Evolutionary conservation across 2,113 vertebrate species (phyloP).

Genomic region (Nothocercus julius): DNA sequence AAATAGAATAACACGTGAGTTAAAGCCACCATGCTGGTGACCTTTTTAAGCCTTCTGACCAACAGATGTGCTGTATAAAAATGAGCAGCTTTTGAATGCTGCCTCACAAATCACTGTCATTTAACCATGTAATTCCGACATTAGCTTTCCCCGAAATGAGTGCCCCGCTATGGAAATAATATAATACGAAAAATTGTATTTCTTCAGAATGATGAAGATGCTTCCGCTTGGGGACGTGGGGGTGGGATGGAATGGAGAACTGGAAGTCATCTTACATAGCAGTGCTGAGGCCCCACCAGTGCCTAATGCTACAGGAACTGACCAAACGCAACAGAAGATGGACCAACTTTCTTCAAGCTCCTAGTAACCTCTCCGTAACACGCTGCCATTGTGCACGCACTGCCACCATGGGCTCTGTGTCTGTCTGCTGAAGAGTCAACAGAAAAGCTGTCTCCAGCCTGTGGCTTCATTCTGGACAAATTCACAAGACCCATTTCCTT

Average conservation of each 20-base stretch:
- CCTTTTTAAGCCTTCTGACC: background rate
- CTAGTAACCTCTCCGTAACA: too few relatives aligned
- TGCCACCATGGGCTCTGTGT: background rate
- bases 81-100: background rate
- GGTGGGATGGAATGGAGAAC: background rate
- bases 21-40: background rate
- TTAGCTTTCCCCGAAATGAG: background rate
- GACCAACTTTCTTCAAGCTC: background rate
- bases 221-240: background rate
- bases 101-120: background rate
- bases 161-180: background rate
- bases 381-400: too few relatives aligned
- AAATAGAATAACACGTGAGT: background rate
- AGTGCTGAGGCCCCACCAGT: background rate
- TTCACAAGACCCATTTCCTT: background rate
- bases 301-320: background rate
- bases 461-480: background rate
- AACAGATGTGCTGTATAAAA: background rate
- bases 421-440: background rate
- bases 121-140: background rate
- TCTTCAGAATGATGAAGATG: background rate
- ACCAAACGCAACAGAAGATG: rapidly evolving
- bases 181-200: background rate
- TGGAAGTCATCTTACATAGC: background rate
- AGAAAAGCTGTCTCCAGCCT: background rate